Evolutionary conservation across 1,140 invertebrate genomes (phyloP).

Genomic region (Drosophila arizonae): DNA sequence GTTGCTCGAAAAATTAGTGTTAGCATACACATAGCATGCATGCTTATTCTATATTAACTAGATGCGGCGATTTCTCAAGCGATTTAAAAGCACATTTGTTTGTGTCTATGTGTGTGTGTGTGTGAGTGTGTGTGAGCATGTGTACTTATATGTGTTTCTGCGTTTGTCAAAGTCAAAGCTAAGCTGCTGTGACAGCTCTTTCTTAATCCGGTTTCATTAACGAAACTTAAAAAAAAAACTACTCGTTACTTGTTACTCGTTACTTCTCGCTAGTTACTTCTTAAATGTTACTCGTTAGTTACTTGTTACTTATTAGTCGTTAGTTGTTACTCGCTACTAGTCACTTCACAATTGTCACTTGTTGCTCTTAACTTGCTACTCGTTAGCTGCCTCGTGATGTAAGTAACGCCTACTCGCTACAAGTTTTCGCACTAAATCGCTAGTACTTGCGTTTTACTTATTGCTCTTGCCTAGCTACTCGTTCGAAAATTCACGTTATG

Average conservation of each 20-base stretch:
- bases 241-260: constrained; percentile 18
- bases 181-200: constrained; percentile 29
- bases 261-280: constrained; percentile 1
- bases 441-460: background rate
- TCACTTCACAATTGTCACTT: background rate
- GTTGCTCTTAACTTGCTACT: background rate
- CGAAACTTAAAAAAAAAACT: constrained; percentile 5
- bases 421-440: too few relatives aligned
- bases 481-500: too few relatives aligned
- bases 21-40: constrained; percentile 22
- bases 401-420: background rate
- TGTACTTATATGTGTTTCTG: constrained; percentile 9
- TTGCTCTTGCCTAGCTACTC: background rate
- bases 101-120: constrained; percentile 7
- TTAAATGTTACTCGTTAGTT: constrained; percentile 2
- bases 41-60: constrained; percentile 39
- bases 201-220: constrained; percentile 8
- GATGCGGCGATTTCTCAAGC: constrained; percentile 65
- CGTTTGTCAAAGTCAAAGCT: constrained; percentile 28
- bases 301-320: background rate
- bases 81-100: constrained; percentile 67
- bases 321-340: constrained; percentile 9
- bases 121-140: constrained; percentile 3
- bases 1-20: constrained; percentile 78
- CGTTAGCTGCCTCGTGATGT: background rate